A percentile compares a stretch with the other conserved stretches of the same genome.
phyloP scores from a whole-genome alignment of 1,140 invertebrate species.

The Listronotus oregonensis region DNA sequence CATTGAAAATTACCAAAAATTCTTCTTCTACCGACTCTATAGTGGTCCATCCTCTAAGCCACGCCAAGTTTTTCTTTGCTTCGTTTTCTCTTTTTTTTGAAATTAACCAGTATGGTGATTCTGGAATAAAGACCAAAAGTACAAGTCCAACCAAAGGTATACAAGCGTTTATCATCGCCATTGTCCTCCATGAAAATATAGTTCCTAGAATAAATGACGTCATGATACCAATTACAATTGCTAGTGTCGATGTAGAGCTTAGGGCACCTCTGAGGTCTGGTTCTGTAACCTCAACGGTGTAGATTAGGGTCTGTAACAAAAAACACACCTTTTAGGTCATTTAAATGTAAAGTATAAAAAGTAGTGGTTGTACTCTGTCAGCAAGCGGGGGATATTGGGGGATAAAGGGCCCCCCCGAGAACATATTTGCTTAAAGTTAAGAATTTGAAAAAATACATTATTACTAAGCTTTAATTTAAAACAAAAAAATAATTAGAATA shows the following conservation, averaged over 20 bases:
- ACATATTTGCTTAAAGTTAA: no score
- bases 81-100: conserved; percentile 64
- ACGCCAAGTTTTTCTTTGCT: conserved; percentile 63
- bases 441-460: no score
- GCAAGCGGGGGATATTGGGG: no score
- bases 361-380: no score
- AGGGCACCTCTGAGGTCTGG: conserved; percentile 75
- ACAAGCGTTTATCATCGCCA: conserved; percentile 68
- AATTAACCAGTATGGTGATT: conserved; percentile 77
- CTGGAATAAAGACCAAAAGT: conserved; percentile 71
- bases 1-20: conserved; percentile 56
- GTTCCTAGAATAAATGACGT: conserved; percentile 71
- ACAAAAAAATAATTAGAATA: no score
- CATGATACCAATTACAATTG: conserved; percentile 74
- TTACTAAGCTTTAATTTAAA: no score
- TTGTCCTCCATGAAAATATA: conserved; percentile 70
- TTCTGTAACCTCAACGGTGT: conserved; percentile 79
- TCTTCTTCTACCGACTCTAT: conserved; percentile 62
- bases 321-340: no score
- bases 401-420: no score
- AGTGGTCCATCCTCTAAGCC: conserved; percentile 70
- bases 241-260: conserved; percentile 72
- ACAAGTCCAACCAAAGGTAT: conserved; percentile 70
- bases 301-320: conserved; percentile 68
- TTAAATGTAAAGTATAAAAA: no score